These are phyloP conservation scores for Acrobeloides nanus DNA, from an alignment of 2,888 invertebrate species.

Conservation along the genomic window DNA sequence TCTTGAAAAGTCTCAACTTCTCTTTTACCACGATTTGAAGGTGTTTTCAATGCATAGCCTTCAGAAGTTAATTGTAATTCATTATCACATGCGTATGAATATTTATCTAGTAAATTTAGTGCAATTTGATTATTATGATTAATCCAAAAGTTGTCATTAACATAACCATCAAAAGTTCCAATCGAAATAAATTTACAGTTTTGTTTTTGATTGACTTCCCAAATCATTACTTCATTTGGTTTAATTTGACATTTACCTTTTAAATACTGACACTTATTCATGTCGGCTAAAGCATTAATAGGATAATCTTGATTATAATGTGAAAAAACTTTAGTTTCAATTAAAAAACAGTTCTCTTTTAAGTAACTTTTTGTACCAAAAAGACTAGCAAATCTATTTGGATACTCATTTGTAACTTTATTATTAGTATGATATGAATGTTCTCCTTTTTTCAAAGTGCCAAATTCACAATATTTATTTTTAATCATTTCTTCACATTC, in stretches of 20 bases:
- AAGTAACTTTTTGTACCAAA: constrained; percentile 26
- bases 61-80: constrained; percentile 3
- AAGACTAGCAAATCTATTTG: constrained; percentile 31
- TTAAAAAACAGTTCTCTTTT: constrained; percentile 34
- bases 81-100: background rate
- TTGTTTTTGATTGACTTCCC: constrained; percentile 30
- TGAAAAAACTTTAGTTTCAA: constrained; percentile 32
- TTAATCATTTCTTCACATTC: constrained; percentile 34
- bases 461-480: constrained; percentile 27
- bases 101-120: background rate
- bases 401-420: constrained; percentile 29
- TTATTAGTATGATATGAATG: constrained; percentile 26
- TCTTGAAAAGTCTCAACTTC: constrained; percentile 4
- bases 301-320: constrained; percentile 31
- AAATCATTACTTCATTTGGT: constrained; percentile 33
- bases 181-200: constrained; percentile 30
- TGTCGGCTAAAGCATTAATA: constrained; percentile 23
- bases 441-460: constrained; percentile 17
- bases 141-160: constrained; percentile 1
- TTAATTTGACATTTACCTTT: constrained; percentile 27
- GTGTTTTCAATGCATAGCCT: background rate
- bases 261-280: constrained; percentile 27
- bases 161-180: constrained; percentile 25
- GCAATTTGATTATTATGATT: constrained; percentile 3
- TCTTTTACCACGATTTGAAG: background rate